Evolutionary conservation across 2,797 vertebrate genomes (phyloP).

Genomic region (Meriones psammophilus): DNA sequence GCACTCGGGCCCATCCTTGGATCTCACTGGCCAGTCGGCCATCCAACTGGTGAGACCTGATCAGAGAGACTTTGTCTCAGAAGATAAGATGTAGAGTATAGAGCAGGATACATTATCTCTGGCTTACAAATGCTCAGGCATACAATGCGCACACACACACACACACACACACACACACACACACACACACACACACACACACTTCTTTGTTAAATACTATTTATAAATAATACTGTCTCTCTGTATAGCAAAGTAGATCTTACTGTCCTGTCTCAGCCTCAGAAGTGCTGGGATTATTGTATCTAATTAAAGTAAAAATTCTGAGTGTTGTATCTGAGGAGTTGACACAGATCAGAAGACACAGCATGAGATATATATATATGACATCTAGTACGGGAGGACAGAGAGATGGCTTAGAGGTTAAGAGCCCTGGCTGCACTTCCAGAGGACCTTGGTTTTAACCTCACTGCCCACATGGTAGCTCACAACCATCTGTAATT

Average conservation of each 20-base stretch:
- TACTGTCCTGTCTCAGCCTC: not conserved
- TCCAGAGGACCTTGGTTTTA: not conserved
- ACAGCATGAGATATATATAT: not conserved
- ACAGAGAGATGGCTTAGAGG: not conserved
- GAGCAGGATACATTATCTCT: not conserved
- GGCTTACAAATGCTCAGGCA: not conserved
- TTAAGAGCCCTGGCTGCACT: not conserved
- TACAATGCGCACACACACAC: not conserved
- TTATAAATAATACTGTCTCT: not conserved
- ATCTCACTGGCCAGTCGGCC: not conserved
- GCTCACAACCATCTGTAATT: not conserved
- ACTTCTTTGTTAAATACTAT: not conserved
- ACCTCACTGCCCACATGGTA: not conserved
- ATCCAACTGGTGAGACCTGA: not conserved
- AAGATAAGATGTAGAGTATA: no score
- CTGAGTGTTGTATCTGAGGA: not conserved
- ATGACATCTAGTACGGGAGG: not conserved
- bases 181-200: not conserved
- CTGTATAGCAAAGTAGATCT: not conserved
- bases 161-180: not conserved
- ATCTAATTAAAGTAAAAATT: slow-evolving; percentile 60
- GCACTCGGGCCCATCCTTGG: not conserved
- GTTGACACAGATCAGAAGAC: not conserved
- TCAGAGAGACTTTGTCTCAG: not conserved
- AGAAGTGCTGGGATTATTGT: not conserved